Base-by-base conservation (phyloP, 2,113 vertebrate genomes). In the Sceloporus tristichus region DNA sequence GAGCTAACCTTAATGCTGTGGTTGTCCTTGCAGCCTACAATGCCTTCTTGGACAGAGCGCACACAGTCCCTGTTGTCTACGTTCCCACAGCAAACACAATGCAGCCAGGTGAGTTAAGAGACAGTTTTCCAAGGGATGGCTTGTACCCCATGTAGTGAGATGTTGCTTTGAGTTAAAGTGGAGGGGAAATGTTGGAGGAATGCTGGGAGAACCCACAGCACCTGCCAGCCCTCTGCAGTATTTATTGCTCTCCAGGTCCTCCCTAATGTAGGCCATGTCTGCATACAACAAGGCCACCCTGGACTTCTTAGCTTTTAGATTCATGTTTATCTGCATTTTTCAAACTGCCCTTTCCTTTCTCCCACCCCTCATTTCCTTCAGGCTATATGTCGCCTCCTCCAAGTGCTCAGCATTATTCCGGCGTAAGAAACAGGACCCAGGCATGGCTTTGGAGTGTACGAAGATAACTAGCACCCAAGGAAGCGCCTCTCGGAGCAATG, bases 21-120 rank as follows among this genome's bases (percentile, higher is more conserved):
- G 18, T 62, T 70, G 23, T 62, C 80, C 68, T 65, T 59, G 18
- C 86, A 96, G 96, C 88, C 10, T 96, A 95, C 59, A 95, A 90
- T 0, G 91, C 94, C 10, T 93, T 96, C 80, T 79, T 95, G 11
- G 93, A 91, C 76, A 92, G 85, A 59, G 83, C 93, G 18, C 94
- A 96, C 75, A 91, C 85, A 0, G 91, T 94, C 38, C 95, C 96
- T 0, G 54, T 94, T 16, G 91, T 96, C 3, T 96, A 95, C 0
- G 70, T 95, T 14, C 93, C 95, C 66, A 87, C 94, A 23, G 4
- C 65, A 11, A 70, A 88, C 74, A 3, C 82, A 1, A 1, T 88
- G 68, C 95, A 92, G 34, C 5, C 88, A 92, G 96, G 95, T 96
- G 79, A 91, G 76, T 56, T 2, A 34, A 10, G 23, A 27, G 27